Evolutionary conservation across 2,113 vertebrate species (phyloP).

Genomic region (Uropsilus gracilis): DNA sequence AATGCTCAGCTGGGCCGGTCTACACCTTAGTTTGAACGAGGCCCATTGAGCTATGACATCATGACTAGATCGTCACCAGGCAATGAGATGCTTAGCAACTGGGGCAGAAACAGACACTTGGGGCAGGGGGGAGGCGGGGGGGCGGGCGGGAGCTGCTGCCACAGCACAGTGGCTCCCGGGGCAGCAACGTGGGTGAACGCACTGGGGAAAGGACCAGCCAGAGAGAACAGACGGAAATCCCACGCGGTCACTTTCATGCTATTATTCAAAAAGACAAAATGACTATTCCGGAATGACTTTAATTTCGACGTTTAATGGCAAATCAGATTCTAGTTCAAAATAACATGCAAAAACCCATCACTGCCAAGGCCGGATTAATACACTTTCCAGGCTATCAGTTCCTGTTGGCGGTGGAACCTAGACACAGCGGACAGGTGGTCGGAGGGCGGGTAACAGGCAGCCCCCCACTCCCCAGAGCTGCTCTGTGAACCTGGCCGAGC

Average conservation of each 20-base stretch:
- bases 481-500: neutral
- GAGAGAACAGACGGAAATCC: neutral
- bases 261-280: neutral
- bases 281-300: neutral
- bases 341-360: conserved; percentile 32
- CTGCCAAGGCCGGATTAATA: neutral
- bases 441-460: neutral
- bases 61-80: neutral
- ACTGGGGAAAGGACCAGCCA: neutral
- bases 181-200: neutral
- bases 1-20: neutral
- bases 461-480: neutral
- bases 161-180: neutral
- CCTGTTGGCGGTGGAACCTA: conserved; percentile 22
- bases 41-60: too few relatives aligned
- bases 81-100: neutral
- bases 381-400: conserved; percentile 26
- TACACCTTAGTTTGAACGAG: conserved; percentile 32
- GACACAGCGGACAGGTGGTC: neutral
- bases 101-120: neutral
- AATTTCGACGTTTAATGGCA: conserved; percentile 7
- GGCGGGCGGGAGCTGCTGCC: neutral
- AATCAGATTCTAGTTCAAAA: conserved; percentile 55
- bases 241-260: neutral
- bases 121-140: too few relatives aligned